Conservation (phyloP, 2,113 vertebrate genomes). For the Amphilophus citrinellus region DNA sequence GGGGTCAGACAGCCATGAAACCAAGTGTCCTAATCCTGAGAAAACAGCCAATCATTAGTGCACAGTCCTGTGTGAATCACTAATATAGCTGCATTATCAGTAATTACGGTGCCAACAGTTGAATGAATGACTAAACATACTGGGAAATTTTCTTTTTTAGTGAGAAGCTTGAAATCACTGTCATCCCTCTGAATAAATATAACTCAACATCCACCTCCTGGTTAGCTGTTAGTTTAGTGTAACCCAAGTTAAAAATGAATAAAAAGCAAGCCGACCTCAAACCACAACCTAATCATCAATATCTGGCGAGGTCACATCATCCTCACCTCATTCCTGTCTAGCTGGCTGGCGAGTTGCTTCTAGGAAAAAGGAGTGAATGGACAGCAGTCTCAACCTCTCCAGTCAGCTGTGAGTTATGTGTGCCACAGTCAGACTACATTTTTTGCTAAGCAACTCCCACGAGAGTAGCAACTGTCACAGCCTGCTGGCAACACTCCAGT, state of each 20-base stretch:
- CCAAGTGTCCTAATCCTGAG: slow-evolving; percentile 73
- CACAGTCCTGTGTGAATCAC: background rate
- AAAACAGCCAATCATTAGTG: slow-evolving; percentile 13
- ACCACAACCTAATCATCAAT: too few relatives aligned
- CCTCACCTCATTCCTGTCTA: background rate
- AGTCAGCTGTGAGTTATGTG: background rate
- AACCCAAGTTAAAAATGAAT: too few relatives aligned
- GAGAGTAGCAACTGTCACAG: background rate
- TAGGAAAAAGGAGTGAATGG: background rate
- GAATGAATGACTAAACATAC: background rate
- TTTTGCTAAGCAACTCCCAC: background rate
- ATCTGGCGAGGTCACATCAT: background rate
- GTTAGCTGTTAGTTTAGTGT: background rate
- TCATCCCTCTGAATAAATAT: rapidly evolving
- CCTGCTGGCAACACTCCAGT: background rate
- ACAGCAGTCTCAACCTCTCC: background rate
- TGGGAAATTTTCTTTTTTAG: background rate
- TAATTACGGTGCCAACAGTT: background rate
- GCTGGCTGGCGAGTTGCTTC: background rate
- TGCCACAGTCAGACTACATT: rapidly evolving
- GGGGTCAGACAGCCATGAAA: slow-evolving; percentile 80
- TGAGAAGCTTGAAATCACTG: background rate
- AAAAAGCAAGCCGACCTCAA: too few relatives aligned
- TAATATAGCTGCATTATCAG: background rate
- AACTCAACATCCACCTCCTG: background rate